Evolutionary conservation across 2,888 invertebrate genomes (phyloP), one percentile per base, ranked within the genome.

Genomic region (Torymus tubicola): DNA sequence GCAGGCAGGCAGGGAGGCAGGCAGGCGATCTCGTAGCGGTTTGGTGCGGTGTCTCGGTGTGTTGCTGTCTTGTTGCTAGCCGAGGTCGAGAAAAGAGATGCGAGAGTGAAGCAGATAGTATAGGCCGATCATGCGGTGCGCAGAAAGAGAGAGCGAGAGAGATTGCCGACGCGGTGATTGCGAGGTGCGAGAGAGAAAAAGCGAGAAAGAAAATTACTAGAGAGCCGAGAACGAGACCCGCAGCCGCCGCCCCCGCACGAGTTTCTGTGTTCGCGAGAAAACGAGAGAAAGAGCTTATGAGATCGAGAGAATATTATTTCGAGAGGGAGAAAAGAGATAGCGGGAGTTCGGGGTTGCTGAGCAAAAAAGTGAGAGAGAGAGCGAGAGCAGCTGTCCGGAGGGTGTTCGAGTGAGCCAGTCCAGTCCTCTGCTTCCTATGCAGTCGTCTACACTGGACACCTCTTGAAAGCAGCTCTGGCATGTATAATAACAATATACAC

Each of bases 401-500:
- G 14, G 61, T 61, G 67, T 53, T 42, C 67, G 53, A 31, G 58
- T 14, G 57, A 31, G 42, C 42, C 42, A 42, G 42, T 42, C 42
- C 42, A 8, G 42, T 4, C 72, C 61, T 52, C 61, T 63, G 72
- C 67, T 63, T 73, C 53, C 42, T 42, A 42, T 42, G 79, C 73
- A 74, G 79, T 74, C 69, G 31, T 55, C 76, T 42, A 65, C 73
- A 60, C 69, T 42, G 61, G 55, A 65, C 65, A 58, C 11, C 78
- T 68, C 78, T 50, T 21, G 78, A 61, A 42, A 73, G 75, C 75
- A 75, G 72, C 53, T 72, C 72, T 78, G 81, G 81, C 81, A 81
- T 55, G 81, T 81, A 81, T 77, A 74, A 3, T 67, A 11, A 53
- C 8, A 42, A 42, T 42, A 42, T 42, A 42, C 42, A 42, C 42